Conservation (phyloP, 2,888 invertebrate species). For the Nemotelus pantherinus region DNA sequence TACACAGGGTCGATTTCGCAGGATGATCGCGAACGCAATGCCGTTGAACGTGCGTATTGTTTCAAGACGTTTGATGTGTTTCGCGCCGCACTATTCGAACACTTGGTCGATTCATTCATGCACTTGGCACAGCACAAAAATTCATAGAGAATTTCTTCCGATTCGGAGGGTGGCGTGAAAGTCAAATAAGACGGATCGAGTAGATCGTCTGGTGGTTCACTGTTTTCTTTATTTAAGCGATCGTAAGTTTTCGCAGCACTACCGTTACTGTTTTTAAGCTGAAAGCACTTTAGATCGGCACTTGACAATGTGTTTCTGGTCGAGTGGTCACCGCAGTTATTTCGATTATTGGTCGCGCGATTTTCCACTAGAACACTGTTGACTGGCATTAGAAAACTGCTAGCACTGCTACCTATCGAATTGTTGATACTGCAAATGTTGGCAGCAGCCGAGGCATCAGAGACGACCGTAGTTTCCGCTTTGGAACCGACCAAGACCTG, state of each 20-base stretch:
- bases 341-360: conserved; percentile 24
- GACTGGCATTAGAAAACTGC: conserved; percentile 43
- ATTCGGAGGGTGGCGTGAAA: conserved; percentile 49
- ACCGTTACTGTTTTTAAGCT: background rate
- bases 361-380: conserved; percentile 42
- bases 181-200: conserved; percentile 62
- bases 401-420: conserved; percentile 1
- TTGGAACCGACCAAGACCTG: conserved; percentile 21
- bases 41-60: conserved; percentile 56
- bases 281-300: conserved; percentile 4
- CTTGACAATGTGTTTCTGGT: background rate
- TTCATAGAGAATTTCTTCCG: conserved; percentile 61
- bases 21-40: conserved; percentile 19
- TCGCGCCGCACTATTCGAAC: conserved; percentile 42
- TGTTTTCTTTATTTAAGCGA: conserved; percentile 34
- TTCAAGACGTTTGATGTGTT: conserved; percentile 55
- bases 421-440: conserved; percentile 22
- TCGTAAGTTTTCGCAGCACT: conserved; percentile 8
- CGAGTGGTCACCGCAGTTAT: conserved; percentile 1
- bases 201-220: conserved; percentile 32
- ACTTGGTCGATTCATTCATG: conserved; percentile 57
- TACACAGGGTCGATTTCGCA: conserved; percentile 59
- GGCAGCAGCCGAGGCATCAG: background rate
- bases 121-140: conserved; percentile 65
- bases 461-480: conserved; percentile 9